Evolutionary conservation across 2,113 vertebrate species (phyloP).

Genomic region (Zosterops borbonicus): DNA sequence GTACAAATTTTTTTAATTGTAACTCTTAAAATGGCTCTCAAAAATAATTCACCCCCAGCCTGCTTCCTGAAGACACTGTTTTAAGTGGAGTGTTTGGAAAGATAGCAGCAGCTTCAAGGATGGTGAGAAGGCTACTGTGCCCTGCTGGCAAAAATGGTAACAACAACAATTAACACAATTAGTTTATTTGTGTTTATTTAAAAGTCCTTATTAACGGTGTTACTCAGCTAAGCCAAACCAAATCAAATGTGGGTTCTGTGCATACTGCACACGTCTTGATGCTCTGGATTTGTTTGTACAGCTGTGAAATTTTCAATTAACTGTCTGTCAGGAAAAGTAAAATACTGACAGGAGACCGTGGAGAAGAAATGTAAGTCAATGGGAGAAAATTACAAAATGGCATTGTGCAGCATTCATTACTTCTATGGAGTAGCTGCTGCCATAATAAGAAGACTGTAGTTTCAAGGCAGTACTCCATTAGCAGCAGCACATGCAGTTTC

Average conservation of each 20-base stretch:
- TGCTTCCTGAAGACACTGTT: neutral
- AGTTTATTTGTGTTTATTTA: slow-evolving; percentile 29
- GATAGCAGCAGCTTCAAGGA: neutral
- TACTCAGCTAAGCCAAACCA: slow-evolving; percentile 34
- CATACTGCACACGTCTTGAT: slow-evolving; percentile 7
- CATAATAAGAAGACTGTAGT: slow-evolving; percentile 21
- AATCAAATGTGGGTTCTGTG: neutral
- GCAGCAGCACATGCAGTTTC: slow-evolving; percentile 6
- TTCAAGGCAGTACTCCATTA: slow-evolving; percentile 26
- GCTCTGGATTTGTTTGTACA: slow-evolving; percentile 59
- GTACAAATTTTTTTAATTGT: neutral
- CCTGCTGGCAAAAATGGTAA: neutral
- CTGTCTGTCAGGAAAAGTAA: slow-evolving; percentile 62
- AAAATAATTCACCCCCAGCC: neutral
- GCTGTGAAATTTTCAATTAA: slow-evolving; percentile 62
- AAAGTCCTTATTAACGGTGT: neutral
- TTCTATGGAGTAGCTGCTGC: neutral
- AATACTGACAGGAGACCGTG: slow-evolving; percentile 38
- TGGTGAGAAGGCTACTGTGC: neutral
- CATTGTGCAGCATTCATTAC: slow-evolving; percentile 25
- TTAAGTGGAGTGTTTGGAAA: neutral
- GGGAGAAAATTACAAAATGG: slow-evolving; percentile 48
- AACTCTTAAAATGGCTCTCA: neutral
- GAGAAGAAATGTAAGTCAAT: slow-evolving; percentile 53
- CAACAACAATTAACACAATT: slow-evolving; percentile 16